These are phyloP conservation scores for Antrozous pallidus DNA, from an alignment of 2,797 vertebrate species.

Conservation along the genomic window DNA sequence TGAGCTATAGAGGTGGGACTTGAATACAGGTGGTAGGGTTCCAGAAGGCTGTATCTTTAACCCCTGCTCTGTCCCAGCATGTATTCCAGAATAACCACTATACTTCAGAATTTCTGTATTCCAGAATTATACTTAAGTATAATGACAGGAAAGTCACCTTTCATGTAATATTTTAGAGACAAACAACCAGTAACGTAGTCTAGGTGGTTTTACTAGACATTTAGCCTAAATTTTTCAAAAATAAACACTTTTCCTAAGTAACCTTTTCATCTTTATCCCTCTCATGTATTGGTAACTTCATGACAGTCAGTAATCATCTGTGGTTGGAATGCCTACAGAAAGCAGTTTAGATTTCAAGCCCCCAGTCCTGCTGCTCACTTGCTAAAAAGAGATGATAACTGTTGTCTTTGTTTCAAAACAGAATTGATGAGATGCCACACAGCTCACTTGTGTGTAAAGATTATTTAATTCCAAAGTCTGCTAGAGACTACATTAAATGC, in stretches of 20 bases:
- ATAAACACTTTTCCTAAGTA: not conserved
- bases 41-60: not conserved
- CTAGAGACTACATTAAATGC: not conserved
- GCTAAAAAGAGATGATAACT: not conserved
- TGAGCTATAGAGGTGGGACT: not conserved
- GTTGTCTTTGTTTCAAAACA: not conserved
- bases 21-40: not conserved
- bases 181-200: not conserved
- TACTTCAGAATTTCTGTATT: not conserved
- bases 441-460: not conserved
- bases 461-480: constrained; percentile 8
- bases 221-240: not conserved
- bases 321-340: not conserved
- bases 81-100: not conserved
- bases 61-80: no score
- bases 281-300: not conserved
- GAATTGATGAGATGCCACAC: not conserved
- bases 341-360: not conserved
- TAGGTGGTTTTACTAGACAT: not conserved
- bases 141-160: not conserved
- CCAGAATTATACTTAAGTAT: no score
- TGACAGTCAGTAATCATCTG: not conserved
- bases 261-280: not conserved
- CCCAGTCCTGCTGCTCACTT: not conserved
- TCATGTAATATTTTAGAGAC: not conserved